Base-by-base conservation (phyloP, 2,888 invertebrate species). In the Euzophera pinguis region DNA sequence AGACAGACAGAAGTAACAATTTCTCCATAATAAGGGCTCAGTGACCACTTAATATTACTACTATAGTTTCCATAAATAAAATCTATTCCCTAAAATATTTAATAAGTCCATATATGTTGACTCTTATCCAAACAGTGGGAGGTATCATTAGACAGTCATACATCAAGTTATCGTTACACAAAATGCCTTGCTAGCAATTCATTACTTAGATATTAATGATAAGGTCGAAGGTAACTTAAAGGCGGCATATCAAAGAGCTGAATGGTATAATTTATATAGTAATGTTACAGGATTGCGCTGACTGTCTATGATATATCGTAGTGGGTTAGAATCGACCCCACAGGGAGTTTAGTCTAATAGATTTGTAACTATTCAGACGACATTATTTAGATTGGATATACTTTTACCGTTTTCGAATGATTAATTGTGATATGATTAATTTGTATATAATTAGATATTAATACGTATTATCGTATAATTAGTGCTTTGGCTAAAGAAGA, bases 141-240 rank as follows among this genome's bases (percentile, higher is more conserved):
- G 45, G 45, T 34, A 45, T 14, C 14, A 34, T 32, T 16, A 32
- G 57, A 65, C 62, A 63, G 66, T 63, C 67, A 67, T 69, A 67
- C 61, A 68, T 71, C 69, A 69, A 64, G 60, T 64, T 64, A 60
- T 61, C 60, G 60, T 66, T 67, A 65, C 68, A 67, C 63, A 64
- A 63, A 67, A 55, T 53, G 54, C 56, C 52, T 58, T 68, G 72
- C 73, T 78, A 82, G 83, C 82, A 78, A 84, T 85, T 81, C 81
- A 63, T 60, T 68, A 69, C 71, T 64, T 62, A 64, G 57, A 77
- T 75, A 82, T 82, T 81, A 78, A 81, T 81, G 73, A 73, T 65
- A 65, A 64, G 88, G 88, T 88, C 88, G 85, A 79, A 88, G 88
- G 88, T 88, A 86, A 45, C 32, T 1, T 32, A 32, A 32, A 83